Evolutionary conservation across 2,797 vertebrate species (phyloP).

Genomic region (Aeoliscus strigatus): DNA sequence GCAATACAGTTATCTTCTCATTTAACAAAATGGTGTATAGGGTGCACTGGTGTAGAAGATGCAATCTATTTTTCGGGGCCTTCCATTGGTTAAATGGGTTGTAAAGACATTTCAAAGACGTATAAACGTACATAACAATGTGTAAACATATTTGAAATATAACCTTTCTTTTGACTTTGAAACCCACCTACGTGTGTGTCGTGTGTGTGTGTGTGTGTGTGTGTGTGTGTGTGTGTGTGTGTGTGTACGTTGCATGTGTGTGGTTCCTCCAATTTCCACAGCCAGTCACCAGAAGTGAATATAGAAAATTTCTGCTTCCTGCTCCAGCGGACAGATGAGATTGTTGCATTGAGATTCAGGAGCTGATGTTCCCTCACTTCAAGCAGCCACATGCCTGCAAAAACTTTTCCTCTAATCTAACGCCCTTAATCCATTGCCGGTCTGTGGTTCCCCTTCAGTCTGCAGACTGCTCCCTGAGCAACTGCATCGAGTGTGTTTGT

Average conservation of each 20-base stretch:
- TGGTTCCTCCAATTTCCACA: constrained; percentile 36
- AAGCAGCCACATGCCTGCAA: constrained; percentile 20
- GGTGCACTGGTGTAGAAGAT: too few relatives aligned
- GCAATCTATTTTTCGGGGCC: too few relatives aligned
- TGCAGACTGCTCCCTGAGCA: constrained; percentile 1
- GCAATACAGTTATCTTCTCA: too few relatives aligned
- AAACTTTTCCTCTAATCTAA: constrained; percentile 38
- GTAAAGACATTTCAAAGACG: too few relatives aligned
- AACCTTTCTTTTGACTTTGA: too few relatives aligned
- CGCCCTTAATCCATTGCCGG: constrained; percentile 7
- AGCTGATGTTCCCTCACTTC: constrained; percentile 45
- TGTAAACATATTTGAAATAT: too few relatives aligned
- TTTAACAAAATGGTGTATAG: too few relatives aligned
- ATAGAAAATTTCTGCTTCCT: constrained; percentile 45
- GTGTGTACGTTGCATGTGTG: constrained; percentile 3
- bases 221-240: constrained; percentile 4
- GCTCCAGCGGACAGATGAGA: constrained; percentile 58
- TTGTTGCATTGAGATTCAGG: constrained; percentile 61
- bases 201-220: too few relatives aligned
- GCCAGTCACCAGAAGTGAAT: constrained; percentile 50
- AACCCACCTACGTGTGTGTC: too few relatives aligned
- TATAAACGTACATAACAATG: too few relatives aligned
- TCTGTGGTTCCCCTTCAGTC: constrained; percentile 2
- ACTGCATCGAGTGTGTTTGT: constrained; percentile 2
- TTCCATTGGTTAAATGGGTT: too few relatives aligned